Percentiles rank a stretch among this genome's conserved stretches.
Conservation (phyloP, 2,888 invertebrate genomes). For the Apotomis betuletana region DNA sequence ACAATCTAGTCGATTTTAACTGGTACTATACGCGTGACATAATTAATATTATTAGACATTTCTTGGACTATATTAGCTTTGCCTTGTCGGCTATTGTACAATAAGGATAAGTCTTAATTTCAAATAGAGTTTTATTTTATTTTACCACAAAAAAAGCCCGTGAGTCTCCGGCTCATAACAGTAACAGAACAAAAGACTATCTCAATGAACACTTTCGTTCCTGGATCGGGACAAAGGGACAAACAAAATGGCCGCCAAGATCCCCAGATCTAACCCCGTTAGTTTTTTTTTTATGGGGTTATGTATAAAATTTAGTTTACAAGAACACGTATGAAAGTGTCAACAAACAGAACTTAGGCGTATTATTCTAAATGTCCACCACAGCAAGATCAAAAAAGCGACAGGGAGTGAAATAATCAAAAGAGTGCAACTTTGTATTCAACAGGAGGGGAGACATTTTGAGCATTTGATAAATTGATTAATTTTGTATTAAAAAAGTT, state of each 20-base stretch:
- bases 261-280: conserved; percentile 17
- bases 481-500: no score
- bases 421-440: no score
- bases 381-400: no score
- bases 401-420: neutral
- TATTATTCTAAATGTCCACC: no score
- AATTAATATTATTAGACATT: neutral
- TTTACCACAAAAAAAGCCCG: neutral
- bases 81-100: conserved; percentile 5
- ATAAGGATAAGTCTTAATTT: neutral
- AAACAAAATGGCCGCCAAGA: conserved; percentile 26
- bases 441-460: no score
- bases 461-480: no score
- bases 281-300: neutral
- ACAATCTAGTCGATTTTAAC: conserved; percentile 1
- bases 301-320: neutral
- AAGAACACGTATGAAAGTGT: neutral
- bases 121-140: conserved; percentile 1
- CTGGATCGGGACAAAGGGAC: conserved; percentile 34
- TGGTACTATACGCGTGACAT: neutral
- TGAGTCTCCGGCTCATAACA: conserved; percentile 15
- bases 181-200: conserved; percentile 35
- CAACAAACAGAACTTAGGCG: neutral
- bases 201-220: conserved; percentile 36
- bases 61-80: neutral